Evolutionary conservation across 2,888 invertebrate genomes (phyloP).

Genomic region (Brachyptera putata): DNA sequence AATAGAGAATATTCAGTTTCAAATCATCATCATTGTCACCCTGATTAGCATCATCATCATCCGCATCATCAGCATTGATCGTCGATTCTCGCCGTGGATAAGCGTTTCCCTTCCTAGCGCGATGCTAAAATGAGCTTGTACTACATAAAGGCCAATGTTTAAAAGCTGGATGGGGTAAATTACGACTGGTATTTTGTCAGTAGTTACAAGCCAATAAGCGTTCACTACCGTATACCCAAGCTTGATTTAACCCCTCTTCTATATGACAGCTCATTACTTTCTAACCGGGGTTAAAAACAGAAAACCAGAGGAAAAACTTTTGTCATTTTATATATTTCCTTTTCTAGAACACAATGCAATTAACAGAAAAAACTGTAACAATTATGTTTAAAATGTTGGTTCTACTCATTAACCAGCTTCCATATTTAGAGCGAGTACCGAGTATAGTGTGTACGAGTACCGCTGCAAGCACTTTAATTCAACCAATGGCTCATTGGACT

Average conservation of each 20-base stretch:
- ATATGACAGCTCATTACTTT: constrained; percentile 6
- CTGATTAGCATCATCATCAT: constrained; percentile 2
- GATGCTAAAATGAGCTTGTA: constrained; percentile 63
- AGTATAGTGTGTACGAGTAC: background rate
- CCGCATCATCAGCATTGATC: background rate
- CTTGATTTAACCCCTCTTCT: background rate
- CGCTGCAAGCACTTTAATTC: background rate
- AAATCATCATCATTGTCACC: constrained; percentile 12
- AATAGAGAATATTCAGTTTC: background rate
- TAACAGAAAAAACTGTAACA: constrained; percentile 16
- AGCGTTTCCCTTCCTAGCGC: constrained; percentile 66
- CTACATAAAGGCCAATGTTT: background rate
- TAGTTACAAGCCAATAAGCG: constrained; percentile 11
- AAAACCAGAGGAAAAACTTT: background rate
- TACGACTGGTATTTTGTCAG: constrained; percentile 12
- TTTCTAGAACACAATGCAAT: constrained; percentile 14
- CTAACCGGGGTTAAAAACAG: background rate
- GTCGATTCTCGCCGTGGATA: background rate
- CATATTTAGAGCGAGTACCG: constrained; percentile 15
- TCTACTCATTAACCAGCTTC: constrained; percentile 1
- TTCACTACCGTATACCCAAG: background rate
- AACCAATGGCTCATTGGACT: background rate
- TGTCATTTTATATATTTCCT: background rate
- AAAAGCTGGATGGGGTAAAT: constrained; percentile 8
- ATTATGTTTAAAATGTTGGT: constrained; percentile 13